Evolutionary conservation across 2,888 invertebrate species (phyloP), one percentile per base, ranked within the genome.

Genomic region (Drosophila imparisetae): DNA sequence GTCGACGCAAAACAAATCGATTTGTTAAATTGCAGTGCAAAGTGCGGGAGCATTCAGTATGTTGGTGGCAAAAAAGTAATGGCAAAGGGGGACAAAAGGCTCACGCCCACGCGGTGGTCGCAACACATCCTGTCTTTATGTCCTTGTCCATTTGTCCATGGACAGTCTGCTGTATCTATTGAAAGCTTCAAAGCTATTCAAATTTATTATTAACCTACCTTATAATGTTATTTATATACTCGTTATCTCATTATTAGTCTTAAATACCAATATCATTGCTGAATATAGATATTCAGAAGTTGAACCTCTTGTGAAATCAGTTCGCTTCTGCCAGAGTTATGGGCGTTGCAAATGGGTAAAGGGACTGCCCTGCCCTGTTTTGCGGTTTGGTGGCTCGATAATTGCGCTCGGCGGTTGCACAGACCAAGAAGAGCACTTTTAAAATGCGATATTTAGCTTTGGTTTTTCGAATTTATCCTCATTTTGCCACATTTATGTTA

Each of bases 11-110:
- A 78, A 90, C 90, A 89, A 90, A 87, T 90, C 86, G 89, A 87
- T 87, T 87, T 86, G 90, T 90, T 89, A 83, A 87, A 87, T 86
- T 87, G 87, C 89, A 90, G 86, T 78, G 90, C 72, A 73, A 89
- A 85, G 79, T 88, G 88, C 72, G 80, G 71, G 67, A 72, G 69
- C 42, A 71, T 61, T 63, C 53, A 54, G 18, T 24, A 30, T 24
- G 27, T 13, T 11, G n/a, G 21, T 34, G 8, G 5, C 11, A 5
- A 18, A n/a, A 11, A 34, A 21, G 4, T 15, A 2, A 53, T 21
- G 15, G 11, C 10, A n/a, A 11, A 24, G 40, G 30, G 40, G 29
- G 11, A 34, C 3, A n/a, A 15, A 15, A 21, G 38, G 34, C 15
- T 15, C 42, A 38, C 61, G 24, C 36, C 54, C 60, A 59, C 32